Evolutionary conservation across 2,888 invertebrate species (phyloP).

Genomic region (Trichogramma dendrolimi): DNA sequence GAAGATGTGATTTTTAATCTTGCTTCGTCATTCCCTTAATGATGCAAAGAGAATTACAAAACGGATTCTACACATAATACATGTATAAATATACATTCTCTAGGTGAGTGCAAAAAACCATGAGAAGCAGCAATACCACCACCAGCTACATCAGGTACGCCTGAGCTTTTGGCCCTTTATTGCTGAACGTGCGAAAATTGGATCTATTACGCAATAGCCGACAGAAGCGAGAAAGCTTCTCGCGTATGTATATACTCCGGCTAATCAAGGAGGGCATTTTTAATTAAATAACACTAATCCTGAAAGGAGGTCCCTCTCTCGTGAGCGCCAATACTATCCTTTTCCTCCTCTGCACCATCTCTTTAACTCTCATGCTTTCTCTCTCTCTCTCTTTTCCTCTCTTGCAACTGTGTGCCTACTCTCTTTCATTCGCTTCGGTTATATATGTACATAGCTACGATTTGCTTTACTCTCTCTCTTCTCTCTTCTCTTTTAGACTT

Average conservation of each 20-base stretch:
- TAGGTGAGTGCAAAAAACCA: too few species aligned
- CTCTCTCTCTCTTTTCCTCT: conserved; percentile 18
- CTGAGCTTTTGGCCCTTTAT: too few species aligned
- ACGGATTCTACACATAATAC: too few species aligned
- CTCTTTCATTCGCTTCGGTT: neutral
- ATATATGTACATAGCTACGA: neutral
- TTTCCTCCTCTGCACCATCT: conserved; percentile 30
- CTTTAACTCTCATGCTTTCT: conserved; percentile 34
- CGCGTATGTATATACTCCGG: conserved; percentile 13
- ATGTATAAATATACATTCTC: too few species aligned
- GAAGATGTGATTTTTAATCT: too few species aligned
- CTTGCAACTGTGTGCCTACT: conserved; percentile 24
- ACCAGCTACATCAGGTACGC: too few species aligned
- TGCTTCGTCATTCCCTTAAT: too few species aligned
- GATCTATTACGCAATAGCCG: conserved; percentile 23
- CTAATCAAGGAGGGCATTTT: conserved; percentile 44
- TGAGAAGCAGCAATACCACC: too few species aligned
- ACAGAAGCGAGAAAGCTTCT: conserved; percentile 14
- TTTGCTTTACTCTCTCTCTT: conserved; percentile 10
- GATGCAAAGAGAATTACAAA: too few species aligned
- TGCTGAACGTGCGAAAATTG: conserved; percentile 13
- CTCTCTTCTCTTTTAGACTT: conserved; percentile 62
- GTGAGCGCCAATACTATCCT: conserved; percentile 38
- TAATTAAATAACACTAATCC: conserved; percentile 53
- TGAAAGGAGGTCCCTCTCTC: conserved; percentile 37